Evolutionary conservation across 1,140 invertebrate genomes (phyloP), one percentile per base, ranked within the genome.

Genomic region (Hyphantria cunea): DNA sequence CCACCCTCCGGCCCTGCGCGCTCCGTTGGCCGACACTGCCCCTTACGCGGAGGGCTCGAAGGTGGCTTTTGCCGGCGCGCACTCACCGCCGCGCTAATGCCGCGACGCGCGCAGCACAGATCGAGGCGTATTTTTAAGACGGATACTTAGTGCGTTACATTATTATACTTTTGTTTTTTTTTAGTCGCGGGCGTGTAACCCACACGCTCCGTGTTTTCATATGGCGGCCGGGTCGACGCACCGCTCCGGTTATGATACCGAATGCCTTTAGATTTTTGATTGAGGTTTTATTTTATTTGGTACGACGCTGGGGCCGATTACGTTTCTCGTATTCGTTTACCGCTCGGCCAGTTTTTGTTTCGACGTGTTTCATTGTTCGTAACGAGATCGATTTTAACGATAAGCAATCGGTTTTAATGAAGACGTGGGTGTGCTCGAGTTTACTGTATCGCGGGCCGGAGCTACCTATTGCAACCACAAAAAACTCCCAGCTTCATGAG

Each of bases 141-240:
- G 78, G 80, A 84, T 87, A 86, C 84, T 89, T 85, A 87, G 82
- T 84, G 79, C 82, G 79, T 86, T 86, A 86, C 82, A 86, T 83
- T 86, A 88, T 86, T 86, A 82, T 83, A 83, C 71, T 84, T 84
- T 78, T 78, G 78, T 84, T 81, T 78, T 85, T 80, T 80, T 76
- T 73, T 59, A 39, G 65, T 70, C 68, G 64, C 72, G 69, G 73
- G 52, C 71, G 81, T 83, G 78, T 82, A 81, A 82, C 82, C 77
- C 76, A 86, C 74, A 76, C 84, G 74, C 67, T 53, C 66, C 75
- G 74, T 58, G 55, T 58, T 48, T 58, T 58, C 79, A 76, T 76
- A 66, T 58, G 79, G 75, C 78, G 76, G 77, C 66, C 76, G 77
- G 83, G 84, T 87, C 82, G 83, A 86, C 86, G 86, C 77, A 79